Conservation (phyloP, 2,797 vertebrate species). For the Otolemur crassicaudatus region DNA sequence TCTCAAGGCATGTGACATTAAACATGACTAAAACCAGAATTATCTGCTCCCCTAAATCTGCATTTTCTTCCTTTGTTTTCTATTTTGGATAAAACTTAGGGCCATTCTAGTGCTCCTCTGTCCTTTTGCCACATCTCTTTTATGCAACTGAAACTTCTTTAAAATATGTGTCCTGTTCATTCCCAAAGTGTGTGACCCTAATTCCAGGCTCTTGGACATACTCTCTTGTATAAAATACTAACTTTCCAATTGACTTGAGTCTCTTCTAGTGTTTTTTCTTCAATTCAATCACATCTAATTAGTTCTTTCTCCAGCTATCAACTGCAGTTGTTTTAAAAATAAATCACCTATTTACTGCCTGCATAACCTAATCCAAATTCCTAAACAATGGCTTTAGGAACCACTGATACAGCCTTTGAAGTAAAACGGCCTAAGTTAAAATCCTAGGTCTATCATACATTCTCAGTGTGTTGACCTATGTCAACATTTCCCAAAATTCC, state of each 20-base stretch:
- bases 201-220: not conserved
- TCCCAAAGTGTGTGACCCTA: not conserved
- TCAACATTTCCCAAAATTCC: slow-evolving; percentile 18
- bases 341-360: not conserved
- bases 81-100: slow-evolving; percentile 24
- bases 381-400: not conserved
- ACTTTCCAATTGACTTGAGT: not conserved
- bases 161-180: not conserved
- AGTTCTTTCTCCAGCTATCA: not conserved
- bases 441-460: not conserved
- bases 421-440: slow-evolving; percentile 22
- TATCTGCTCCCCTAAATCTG: not conserved
- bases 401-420: not conserved
- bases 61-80: not conserved
- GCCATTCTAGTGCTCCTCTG: not conserved
- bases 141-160: not conserved
- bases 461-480: not conserved
- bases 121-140: not conserved
- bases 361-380: not conserved
- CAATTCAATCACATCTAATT: not conserved
- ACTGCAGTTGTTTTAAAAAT: not conserved
- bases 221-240: not conserved
- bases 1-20: not conserved
- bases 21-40: not conserved
- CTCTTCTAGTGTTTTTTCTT: not conserved